Percentiles rank a stretch among this genome's conserved stretches.
Conservation (phyloP, 2,113 vertebrate genomes). For the Alouatta palliata region DNA sequence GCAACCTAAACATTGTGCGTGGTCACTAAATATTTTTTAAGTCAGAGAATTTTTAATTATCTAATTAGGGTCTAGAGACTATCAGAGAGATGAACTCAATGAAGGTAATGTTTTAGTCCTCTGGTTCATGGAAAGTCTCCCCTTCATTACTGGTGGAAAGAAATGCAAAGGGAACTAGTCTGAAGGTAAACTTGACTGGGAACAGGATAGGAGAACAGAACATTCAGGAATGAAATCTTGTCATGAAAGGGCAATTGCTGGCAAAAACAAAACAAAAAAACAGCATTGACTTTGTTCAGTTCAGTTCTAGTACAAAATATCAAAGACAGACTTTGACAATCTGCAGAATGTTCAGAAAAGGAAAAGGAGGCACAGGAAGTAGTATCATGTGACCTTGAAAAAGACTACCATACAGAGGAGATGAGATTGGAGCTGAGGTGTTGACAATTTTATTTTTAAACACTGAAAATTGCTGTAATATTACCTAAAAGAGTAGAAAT, state of each 20-base stretch:
- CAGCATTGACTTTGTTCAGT: not conserved
- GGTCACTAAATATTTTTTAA: not conserved
- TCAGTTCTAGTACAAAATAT: not conserved
- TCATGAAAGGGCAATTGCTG: not conserved
- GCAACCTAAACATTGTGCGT: not conserved
- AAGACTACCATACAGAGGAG: not conserved
- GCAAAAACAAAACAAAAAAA: not conserved
- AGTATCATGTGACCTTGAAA: not conserved
- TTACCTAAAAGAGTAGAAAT: not conserved
- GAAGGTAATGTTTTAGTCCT: not conserved
- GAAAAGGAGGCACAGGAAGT: not conserved
- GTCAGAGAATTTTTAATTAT: not conserved
- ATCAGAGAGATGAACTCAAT: not conserved
- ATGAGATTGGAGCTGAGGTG: not conserved
- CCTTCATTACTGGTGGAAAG: not conserved
- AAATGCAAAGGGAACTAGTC: not conserved
- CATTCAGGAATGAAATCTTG: not conserved
- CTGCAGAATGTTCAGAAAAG: not conserved
- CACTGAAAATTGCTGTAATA: not conserved
- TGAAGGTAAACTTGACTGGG: not conserved
- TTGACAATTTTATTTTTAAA: not conserved
- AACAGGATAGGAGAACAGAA: not conserved
- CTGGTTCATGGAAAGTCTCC: not conserved
- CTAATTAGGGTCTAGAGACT: not conserved
- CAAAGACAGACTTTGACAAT: not conserved